Evolutionary conservation across 1,140 invertebrate genomes (phyloP).

Genomic region (Nasonia longicornis): DNA sequence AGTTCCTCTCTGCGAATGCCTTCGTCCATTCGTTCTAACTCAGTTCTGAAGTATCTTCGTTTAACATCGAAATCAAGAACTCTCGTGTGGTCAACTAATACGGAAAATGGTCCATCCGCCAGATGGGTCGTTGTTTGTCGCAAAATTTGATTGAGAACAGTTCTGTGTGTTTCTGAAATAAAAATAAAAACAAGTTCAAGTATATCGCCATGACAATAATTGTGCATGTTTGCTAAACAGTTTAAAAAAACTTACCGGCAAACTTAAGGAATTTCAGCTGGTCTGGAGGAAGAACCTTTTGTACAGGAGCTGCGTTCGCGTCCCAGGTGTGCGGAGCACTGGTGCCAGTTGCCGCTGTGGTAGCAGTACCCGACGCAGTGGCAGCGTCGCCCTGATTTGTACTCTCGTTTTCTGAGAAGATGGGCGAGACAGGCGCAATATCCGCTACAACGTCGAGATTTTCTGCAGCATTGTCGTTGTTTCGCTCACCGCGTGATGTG

Average conservation of each 20-base stretch:
- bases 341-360: slow-evolving; percentile 52
- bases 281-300: slow-evolving; percentile 69
- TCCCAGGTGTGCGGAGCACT: slow-evolving; percentile 63
- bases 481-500: slow-evolving; percentile 59
- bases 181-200: slow-evolving; percentile 43
- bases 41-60: slow-evolving; percentile 89
- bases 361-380: slow-evolving; percentile 55
- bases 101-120: slow-evolving; percentile 89
- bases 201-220: not conserved
- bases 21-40: slow-evolving; percentile 85
- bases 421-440: slow-evolving; percentile 64
- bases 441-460: slow-evolving; percentile 61
- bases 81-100: slow-evolving; percentile 90
- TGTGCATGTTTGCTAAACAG: not conserved
- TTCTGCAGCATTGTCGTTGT: slow-evolving; percentile 57
- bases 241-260: slow-evolving; percentile 71
- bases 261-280: slow-evolving; percentile 86
- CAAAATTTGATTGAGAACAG: slow-evolving; percentile 92
- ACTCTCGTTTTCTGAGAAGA: slow-evolving; percentile 61
- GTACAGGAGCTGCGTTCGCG: slow-evolving; percentile 50
- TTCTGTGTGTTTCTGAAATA: slow-evolving; percentile 84
- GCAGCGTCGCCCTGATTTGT: slow-evolving; percentile 54
- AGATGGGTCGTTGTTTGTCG: slow-evolving; percentile 88
- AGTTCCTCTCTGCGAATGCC: slow-evolving; percentile 89
- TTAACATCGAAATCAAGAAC: slow-evolving; percentile 95